These are phyloP conservation scores for Girardia tigrina DNA, from an alignment of 2,888 invertebrate genomes.

Conservation along the genomic window DNA sequence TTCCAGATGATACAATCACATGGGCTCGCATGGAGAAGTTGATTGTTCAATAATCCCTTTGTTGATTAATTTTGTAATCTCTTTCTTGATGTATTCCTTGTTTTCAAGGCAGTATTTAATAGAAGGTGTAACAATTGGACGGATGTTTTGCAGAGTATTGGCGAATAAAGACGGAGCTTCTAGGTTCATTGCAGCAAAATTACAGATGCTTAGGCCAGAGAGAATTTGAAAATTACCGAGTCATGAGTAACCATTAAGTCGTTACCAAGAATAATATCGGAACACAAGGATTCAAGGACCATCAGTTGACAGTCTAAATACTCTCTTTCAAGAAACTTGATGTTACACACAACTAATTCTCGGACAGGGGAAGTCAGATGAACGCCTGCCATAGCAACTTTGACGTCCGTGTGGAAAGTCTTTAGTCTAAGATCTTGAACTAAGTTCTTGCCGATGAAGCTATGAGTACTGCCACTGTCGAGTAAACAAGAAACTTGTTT, in stretches of 20 bases:
- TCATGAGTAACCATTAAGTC: slow-evolving; percentile 30
- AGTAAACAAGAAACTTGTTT: slow-evolving; percentile 21
- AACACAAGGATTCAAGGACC: slow-evolving; percentile 14
- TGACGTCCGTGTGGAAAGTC: no score
- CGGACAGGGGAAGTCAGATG: no score
- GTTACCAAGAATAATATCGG: slow-evolving; percentile 33
- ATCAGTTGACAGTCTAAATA: no score
- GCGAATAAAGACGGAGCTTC: no score
- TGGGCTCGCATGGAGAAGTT: slow-evolving; percentile 31
- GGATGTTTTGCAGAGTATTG: slow-evolving; percentile 16
- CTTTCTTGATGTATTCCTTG: slow-evolving; percentile 28
- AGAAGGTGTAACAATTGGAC: slow-evolving; percentile 32
- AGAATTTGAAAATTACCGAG: slow-evolving; percentile 28
- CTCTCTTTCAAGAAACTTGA: no score
- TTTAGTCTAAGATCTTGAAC: no score
- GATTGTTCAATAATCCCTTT: slow-evolving; percentile 33
- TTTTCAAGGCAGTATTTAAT: slow-evolving; percentile 21
- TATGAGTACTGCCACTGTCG: slow-evolving; percentile 33
- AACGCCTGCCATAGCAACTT: no score
- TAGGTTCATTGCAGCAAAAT: slow-evolving; percentile 16
- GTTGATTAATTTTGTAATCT: slow-evolving; percentile 21
- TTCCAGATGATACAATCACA: slow-evolving; percentile 13
- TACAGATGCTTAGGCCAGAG: slow-evolving; percentile 27
- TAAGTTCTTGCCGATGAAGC: no score
- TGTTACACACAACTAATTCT: no score